phyloP scores from a whole-genome alignment of 2,888 invertebrate genomes.

The Phorcus lineatus region DNA sequence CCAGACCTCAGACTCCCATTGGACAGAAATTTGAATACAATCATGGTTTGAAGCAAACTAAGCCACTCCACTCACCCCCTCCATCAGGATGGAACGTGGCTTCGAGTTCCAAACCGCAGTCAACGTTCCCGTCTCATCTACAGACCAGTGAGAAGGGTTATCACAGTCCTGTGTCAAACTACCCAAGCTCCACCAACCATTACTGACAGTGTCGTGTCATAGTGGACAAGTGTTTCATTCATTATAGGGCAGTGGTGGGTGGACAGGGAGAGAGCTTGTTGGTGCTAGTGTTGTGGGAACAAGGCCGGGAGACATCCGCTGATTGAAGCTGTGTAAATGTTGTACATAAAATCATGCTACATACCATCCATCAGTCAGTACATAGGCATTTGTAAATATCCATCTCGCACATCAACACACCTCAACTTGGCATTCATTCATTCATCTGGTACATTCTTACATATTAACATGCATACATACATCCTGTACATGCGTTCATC shows the following conservation, averaged over 20 bases:
- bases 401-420: too few relatives aligned
- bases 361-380: not conserved
- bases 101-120: not conserved
- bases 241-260: not conserved
- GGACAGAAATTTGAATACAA: conserved; percentile 26
- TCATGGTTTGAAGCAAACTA: not conserved
- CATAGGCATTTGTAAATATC: too few relatives aligned
- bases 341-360: not conserved
- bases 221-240: not conserved
- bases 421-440: too few relatives aligned
- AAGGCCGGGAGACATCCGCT: not conserved
- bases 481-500: conserved; percentile 9
- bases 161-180: not conserved
- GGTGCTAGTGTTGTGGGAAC: not conserved
- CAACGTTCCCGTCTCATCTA: not conserved
- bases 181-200: conserved; percentile 16
- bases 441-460: not conserved
- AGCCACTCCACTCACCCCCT: not conserved
- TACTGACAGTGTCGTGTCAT: conserved; percentile 3
- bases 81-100: conserved; percentile 9
- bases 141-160: not conserved
- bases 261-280: not conserved
- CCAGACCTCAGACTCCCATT: not conserved
- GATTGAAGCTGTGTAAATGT: conserved; percentile 12
- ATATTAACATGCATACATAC: not conserved